Percentiles rank a stretch among this genome's conserved stretches.
phyloP scores from a whole-genome alignment of 1,140 invertebrate genomes.

The Drosophila biarmipes region DNA sequence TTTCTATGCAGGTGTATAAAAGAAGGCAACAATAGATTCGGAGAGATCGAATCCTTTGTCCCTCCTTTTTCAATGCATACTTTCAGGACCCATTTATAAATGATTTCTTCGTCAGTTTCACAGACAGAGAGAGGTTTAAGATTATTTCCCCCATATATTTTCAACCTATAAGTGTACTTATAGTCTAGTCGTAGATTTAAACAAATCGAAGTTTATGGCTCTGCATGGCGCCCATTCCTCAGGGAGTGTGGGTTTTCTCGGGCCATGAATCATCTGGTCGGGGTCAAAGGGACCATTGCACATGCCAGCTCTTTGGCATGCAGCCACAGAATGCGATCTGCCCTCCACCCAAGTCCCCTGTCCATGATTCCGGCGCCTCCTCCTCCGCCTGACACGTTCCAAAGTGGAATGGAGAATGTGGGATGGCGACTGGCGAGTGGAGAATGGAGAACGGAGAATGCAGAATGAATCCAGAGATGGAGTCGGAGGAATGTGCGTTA shows the following conservation, averaged over 20 bases:
- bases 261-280: slow-evolving; percentile 22
- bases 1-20: too few relatives aligned
- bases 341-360: slow-evolving; percentile 1
- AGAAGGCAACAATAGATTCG: too few relatives aligned
- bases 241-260: not conserved
- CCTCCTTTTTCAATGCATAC: too few relatives aligned
- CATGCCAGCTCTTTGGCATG: slow-evolving; percentile 39
- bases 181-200: not conserved
- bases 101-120: not conserved
- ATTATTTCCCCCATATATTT: not conserved
- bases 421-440: not conserved
- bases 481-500: slow-evolving; percentile 10
- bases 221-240: slow-evolving; percentile 2
- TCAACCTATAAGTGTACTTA: not conserved
- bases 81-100: too few relatives aligned
- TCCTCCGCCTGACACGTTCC: slow-evolving; percentile 38
- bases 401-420: slow-evolving; percentile 8
- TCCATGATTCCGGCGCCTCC: slow-evolving; percentile 17
- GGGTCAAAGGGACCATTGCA: not conserved
- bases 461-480: not conserved
- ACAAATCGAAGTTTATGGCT: slow-evolving; percentile 17
- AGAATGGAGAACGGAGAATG: not conserved
- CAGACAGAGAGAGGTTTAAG: not conserved
- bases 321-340: slow-evolving; percentile 41
- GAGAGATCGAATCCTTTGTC: too few relatives aligned